Evolutionary conservation across 2,113 vertebrate species (phyloP), one percentile per base, ranked within the genome.

Genomic region (Variabilichromis moorii): DNA sequence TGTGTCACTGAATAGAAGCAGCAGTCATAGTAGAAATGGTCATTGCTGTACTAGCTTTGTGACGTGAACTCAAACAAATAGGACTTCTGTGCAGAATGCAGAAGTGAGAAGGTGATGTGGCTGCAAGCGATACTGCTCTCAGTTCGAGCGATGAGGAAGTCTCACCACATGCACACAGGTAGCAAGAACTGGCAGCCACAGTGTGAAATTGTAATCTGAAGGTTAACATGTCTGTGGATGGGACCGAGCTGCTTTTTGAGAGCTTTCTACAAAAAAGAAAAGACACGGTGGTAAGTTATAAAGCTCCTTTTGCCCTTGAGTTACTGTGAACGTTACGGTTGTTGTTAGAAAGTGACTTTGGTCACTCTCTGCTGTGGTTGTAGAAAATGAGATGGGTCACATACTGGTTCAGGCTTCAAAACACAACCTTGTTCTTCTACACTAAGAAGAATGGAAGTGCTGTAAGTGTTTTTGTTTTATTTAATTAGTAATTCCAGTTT

Each of bases 211-310:
- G 8, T 7, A 7, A 14, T 51, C 50, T 9, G 17, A 21, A 9
- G 4, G 35, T 8, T 16, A 89, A 26, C 85, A 96, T 97, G 96
- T 95, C 95, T 33, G 40, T 73, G 2, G 86, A 91, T 4, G 86
- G 45, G 9, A 84, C 89, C 0, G 73, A 79, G 17, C 19, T 96
- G n/a, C 13, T 95, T 53, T 95, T 96, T 57, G 96, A 97, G 89
- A 92, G 97, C 19, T 97, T 95, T 87, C 80, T 97, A n/a, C 95
- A 95, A 90, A 97, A 97, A 89, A 94, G 96, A 71, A 97, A 97
- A 94, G 96, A 97, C 37, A 97, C 83, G 26, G 90, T 97, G 94
- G 96, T 97, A 78, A 95, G 95, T 82, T 50, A 9, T 6, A 11
- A 6, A 7, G 33, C 7, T 57, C 9, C 68, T 45, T 26, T 79